Conservation (phyloP, 2,888 invertebrate genomes). For the Xylota segnis region DNA sequence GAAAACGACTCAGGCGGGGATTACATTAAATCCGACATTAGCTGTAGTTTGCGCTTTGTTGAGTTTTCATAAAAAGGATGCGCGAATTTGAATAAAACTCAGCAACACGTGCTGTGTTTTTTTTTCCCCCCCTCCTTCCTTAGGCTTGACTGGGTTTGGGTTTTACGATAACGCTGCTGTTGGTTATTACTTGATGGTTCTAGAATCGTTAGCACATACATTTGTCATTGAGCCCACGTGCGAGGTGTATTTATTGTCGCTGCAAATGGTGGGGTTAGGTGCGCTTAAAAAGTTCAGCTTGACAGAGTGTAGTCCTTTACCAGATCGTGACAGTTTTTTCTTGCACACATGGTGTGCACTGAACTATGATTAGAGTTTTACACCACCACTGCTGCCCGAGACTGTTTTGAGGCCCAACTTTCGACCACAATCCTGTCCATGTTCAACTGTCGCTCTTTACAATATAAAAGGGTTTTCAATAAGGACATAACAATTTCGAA, state of each 20-base stretch:
- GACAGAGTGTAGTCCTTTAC: no score
- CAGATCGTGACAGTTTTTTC: no score
- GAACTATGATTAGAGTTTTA: no score
- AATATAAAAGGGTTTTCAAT: no score
- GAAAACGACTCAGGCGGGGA: background rate
- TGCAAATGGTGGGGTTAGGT: no score
- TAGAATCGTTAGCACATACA: background rate
- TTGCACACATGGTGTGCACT: no score
- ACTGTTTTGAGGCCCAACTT: no score
- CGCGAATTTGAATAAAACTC: background rate
- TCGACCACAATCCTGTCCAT: no score
- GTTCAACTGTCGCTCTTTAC: no score
- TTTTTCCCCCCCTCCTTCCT: background rate
- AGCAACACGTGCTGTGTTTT: background rate
- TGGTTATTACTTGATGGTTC: background rate
- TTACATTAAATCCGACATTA: conserved; percentile 14
- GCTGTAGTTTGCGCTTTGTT: conserved; percentile 3
- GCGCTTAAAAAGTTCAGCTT: no score
- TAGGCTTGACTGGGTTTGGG: background rate
- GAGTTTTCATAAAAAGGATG: background rate
- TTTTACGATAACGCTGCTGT: background rate
- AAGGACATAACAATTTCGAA: no score
- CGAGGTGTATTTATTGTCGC: background rate
- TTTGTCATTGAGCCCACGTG: background rate
- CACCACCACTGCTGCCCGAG: no score